Conservation (phyloP, 2,888 invertebrate genomes). For the Amphipyra berbera region DNA sequence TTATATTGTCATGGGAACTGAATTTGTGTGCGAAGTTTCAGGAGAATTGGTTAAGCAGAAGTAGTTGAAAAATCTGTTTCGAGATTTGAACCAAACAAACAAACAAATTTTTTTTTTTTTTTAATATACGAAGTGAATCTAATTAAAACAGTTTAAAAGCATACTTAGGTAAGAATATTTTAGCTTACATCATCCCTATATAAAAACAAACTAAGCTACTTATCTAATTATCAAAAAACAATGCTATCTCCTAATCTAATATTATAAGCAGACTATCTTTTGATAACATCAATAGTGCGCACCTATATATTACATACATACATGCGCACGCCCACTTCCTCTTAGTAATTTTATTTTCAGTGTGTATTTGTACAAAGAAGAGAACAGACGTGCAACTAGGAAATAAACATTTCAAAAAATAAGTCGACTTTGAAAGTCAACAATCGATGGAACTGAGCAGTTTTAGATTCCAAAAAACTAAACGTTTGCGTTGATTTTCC, state of each 20-base stretch:
- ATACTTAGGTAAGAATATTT: too few species aligned
- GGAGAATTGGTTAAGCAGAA: too few species aligned
- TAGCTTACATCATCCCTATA: too few species aligned
- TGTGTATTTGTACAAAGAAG: background rate
- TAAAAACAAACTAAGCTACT: too few species aligned
- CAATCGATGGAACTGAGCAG: constrained; percentile 1
- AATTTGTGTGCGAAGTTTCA: too few species aligned
- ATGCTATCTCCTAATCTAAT: background rate
- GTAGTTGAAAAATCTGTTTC: too few species aligned
- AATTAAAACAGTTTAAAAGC: too few species aligned
- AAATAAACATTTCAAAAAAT: background rate
- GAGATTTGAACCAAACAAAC: too few species aligned
- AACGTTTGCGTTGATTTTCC: background rate
- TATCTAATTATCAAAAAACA: background rate
- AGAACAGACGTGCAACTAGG: background rate
- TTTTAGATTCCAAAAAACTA: background rate
- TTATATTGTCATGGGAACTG: too few species aligned
- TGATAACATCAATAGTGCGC: background rate
- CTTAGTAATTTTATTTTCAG: constrained; percentile 1
- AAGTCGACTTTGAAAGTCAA: too few species aligned
- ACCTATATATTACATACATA: background rate
- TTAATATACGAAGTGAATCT: too few species aligned
- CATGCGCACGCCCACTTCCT: background rate
- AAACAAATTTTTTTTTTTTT: too few species aligned
- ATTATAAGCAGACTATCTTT: background rate